Evolutionary conservation across 2,888 invertebrate genomes (phyloP), one percentile per base, ranked within the genome.

Genomic region (Heteromurus nitidus): DNA sequence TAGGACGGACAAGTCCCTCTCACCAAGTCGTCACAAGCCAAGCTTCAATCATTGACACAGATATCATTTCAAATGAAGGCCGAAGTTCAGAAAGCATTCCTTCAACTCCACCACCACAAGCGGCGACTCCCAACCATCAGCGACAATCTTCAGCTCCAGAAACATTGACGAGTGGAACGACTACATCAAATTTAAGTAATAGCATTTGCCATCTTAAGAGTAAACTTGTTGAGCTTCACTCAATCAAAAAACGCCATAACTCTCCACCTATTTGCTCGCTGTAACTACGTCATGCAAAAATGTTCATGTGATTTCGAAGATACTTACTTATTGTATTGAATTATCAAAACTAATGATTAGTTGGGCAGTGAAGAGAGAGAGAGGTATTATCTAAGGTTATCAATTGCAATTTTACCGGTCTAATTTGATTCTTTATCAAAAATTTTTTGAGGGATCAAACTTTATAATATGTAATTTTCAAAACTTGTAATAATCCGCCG

Each of bases 181-280:
- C 24, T 47, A 30, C 76, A 11, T 84, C 68, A 53, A 85, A 85
- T 70, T 69, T 86, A 20, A 85, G 80, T 26, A 85, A 55, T 30
- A 85, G 86, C 65, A 85, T 86, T 72, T 85, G 84, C 76, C 74
- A 85, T 47, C 20, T 86, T 9, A 86, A 85, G 53, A 84, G 84
- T 44, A 86, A 86, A 83, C 67, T 86, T 9, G 86, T 84, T 2
- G 86, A 86, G 60, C 81, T 86, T 62, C 86, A 86, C 83, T 85
- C 85, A 11, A 73, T 86, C 64, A 85, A 85, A 55, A 86, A 85
- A 64, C 81, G 86, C 30, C 86, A 86, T 58, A 85, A 86, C 77
- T 86, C 86, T 22, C 86, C 86, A n/a, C 86, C 86, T 20, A 86
- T 86, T 55, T 86, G 86, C 18, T 85, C 85, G 13, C 77, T 86